phyloP scores from a whole-genome alignment of 2,888 invertebrate genomes.

The Meiosimyza platycephala region DNA sequence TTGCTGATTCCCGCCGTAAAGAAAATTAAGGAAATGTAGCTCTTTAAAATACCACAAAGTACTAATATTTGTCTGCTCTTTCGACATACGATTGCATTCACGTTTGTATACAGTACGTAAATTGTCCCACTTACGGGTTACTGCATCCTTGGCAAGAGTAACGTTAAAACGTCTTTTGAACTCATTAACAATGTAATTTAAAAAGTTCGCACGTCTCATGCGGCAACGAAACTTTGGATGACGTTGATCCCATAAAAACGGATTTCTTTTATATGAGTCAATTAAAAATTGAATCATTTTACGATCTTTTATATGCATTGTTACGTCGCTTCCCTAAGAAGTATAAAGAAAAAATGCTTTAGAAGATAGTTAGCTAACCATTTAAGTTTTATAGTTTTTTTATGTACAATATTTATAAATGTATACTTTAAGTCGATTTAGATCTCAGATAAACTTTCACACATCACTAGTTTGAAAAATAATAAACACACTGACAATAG shows the following conservation, averaged over 20 bases:
- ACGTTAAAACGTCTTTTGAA: constrained; percentile 61
- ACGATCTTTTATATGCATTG: constrained; percentile 62
- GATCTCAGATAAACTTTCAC: too few relatives aligned
- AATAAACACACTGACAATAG: too few relatives aligned
- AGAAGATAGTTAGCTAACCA: too few relatives aligned
- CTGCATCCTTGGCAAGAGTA: constrained; percentile 58
- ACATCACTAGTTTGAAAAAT: too few relatives aligned
- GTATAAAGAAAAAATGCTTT: too few relatives aligned
- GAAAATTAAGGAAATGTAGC: constrained; percentile 58
- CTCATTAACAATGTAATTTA: constrained; percentile 59
- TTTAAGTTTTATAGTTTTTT: too few relatives aligned
- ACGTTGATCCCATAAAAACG: constrained; percentile 61
- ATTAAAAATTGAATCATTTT: constrained; percentile 63
- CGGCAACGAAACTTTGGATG: constrained; percentile 62
- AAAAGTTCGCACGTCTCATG: constrained; percentile 57
- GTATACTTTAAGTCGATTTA: too few relatives aligned
- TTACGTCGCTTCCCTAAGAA: constrained; percentile 53
- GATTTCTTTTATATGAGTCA: constrained; percentile 60
- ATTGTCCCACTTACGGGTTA: constrained; percentile 62
- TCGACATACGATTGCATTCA: constrained; percentile 62
- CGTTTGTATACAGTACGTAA: constrained; percentile 61
- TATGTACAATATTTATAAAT: too few relatives aligned
- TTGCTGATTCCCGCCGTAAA: constrained; percentile 59
- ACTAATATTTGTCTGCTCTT: constrained; percentile 61
- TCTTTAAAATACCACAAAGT: constrained; percentile 62